phyloP scores from a whole-genome alignment of 2,797 vertebrate genomes.

The Malacoctenus gilli region DNA sequence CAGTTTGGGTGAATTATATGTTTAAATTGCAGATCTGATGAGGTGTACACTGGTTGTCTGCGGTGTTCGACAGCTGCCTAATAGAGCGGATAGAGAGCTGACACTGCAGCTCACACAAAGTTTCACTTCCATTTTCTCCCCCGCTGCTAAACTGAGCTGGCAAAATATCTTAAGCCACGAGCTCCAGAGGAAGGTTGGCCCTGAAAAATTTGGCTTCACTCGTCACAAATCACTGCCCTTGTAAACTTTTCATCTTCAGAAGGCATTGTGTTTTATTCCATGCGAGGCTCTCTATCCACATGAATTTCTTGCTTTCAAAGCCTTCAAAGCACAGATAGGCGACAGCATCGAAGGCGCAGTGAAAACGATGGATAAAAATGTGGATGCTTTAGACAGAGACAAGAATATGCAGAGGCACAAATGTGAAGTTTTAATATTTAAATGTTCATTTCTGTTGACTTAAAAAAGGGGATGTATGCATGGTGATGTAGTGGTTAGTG shows the following conservation, averaged over 20 bases:
- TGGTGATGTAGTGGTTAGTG: too few relatives aligned
- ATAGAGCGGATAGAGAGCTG: conserved; percentile 47
- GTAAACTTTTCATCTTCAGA: not conserved
- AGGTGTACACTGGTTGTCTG: conserved; percentile 22
- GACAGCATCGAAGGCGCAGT: too few relatives aligned
- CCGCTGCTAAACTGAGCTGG: conserved; percentile 42
- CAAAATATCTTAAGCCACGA: conserved; percentile 32
- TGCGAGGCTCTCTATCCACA: not conserved
- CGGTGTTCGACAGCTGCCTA: conserved; percentile 47
- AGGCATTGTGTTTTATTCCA: not conserved
- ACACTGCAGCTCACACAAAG: conserved; percentile 51
- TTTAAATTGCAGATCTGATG: conserved; percentile 27
- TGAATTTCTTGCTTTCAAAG: too few relatives aligned
- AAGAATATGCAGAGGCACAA: too few relatives aligned
- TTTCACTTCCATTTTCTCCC: conserved; percentile 54
- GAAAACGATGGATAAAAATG: too few relatives aligned
- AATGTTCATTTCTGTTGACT: too few relatives aligned
- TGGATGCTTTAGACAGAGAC: too few relatives aligned
- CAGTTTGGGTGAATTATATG: conserved; percentile 13
- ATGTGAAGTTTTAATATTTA: too few relatives aligned
- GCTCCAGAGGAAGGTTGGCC: conserved; percentile 21
- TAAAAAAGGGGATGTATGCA: too few relatives aligned
- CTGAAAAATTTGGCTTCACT: conserved; percentile 20
- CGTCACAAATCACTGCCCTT: conserved; percentile 15
- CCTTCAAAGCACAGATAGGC: too few relatives aligned